Base-by-base conservation (phyloP, 1,140 invertebrate species). In the Drosophila mayri region DNA sequence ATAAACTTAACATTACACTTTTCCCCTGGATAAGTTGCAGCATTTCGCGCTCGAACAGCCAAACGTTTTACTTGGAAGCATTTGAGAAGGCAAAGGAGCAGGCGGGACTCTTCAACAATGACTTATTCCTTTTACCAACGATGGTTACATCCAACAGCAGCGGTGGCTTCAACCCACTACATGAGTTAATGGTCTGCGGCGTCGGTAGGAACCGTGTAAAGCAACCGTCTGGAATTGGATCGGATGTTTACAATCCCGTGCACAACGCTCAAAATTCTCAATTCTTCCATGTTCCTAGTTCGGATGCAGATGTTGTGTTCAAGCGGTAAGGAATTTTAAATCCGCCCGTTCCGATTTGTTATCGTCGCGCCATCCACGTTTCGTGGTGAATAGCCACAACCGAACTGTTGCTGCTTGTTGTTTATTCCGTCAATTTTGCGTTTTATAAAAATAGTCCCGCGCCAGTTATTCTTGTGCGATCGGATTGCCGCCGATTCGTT, bases 321-420 rank as follows among this genome's bases (percentile, higher is more conserved):
- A 16, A 18, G 12, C 11, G 68, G 68, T 71, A 16, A 71, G 68
- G 6, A 16, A 16, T 30, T 71, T 71, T 0, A 57, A 71, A 71
- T 32, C 40, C 65, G 35, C 65, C 16, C 16, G 8, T 12, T 28
- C 2, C 64, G 67, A 67, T 71, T 18, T 18, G 12, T 9, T 38
- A 68, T 71, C 18, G 46, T 30, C 11, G 3, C 5, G 0, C 12
- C 44, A 30, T 22, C 11, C 0, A 18, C 32, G 20, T 32, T 32
- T 12, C 38, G 22, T 20, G 14, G 67, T 18, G 67, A 67, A 32
- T 70, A 28, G 7, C 40, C n/a, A 18, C 3, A 64, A n/a, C 43
- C 28, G 40, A 14, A 20, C 12, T 18, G 3, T 28, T 9, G 20
- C 46, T 20, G 28, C 6, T 37, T 37, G 47, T 38, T 8, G 6